Percentiles rank a stretch among this genome's conserved stretches.
These are phyloP conservation scores for Nezara viridula DNA, from an alignment of 2,888 invertebrate species.

Conservation along the genomic window DNA sequence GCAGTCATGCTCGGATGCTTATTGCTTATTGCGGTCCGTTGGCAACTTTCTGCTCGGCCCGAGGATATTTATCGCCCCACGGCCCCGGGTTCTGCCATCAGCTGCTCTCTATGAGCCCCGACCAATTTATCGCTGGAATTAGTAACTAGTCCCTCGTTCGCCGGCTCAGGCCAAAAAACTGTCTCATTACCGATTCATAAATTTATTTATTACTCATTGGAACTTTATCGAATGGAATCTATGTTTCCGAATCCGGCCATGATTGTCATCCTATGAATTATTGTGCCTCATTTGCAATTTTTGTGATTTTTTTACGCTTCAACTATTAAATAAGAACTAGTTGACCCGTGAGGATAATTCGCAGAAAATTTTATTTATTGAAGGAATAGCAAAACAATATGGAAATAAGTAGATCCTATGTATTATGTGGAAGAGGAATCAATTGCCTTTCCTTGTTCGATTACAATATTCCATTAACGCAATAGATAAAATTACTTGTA, in stretches of 20 bases:
- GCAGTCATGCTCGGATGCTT: slow-evolving; percentile 42
- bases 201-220: slow-evolving; percentile 1
- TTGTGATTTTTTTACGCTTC: background rate
- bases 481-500: no score
- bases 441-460: no score
- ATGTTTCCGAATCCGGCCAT: background rate
- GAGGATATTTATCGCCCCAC: background rate
- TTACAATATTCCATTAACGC: no score
- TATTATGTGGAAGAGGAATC: no score
- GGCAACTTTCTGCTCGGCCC: background rate
- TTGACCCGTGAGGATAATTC: no score
- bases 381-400: no score
- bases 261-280: background rate
- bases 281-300: background rate
- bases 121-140: slow-evolving; percentile 45
- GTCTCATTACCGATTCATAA: slow-evolving; percentile 18
- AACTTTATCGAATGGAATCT: slow-evolving; percentile 5
- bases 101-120: slow-evolving; percentile 26
- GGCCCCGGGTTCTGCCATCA: background rate
- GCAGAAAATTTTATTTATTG: no score
- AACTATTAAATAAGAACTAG: background rate
- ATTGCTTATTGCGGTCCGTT: slow-evolving; percentile 42
- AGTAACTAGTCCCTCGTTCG: slow-evolving; percentile 13
- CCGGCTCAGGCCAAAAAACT: background rate
- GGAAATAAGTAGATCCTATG: no score